Evolutionary conservation across 1,140 invertebrate genomes (phyloP).

Genomic region (Doryteuthis pealeii): DNA sequence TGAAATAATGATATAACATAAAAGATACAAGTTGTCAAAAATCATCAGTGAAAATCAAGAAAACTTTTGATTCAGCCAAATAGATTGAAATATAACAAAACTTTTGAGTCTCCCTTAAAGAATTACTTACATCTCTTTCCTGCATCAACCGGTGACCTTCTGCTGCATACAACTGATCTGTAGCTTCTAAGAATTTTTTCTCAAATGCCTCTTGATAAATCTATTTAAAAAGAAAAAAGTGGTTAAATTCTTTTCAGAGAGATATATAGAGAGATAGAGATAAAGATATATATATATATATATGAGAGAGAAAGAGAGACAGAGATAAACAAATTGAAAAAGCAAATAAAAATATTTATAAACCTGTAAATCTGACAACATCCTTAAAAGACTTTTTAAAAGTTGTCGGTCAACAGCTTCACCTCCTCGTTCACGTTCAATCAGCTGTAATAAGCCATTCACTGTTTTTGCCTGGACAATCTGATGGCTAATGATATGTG

Average conservation of each 20-base stretch:
- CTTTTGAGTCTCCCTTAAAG: too few species aligned
- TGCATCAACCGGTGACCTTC: slow-evolving; percentile 93
- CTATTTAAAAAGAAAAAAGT: slow-evolving; percentile 62
- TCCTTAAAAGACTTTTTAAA: slow-evolving; percentile 91
- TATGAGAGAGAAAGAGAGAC: too few species aligned
- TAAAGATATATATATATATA: too few species aligned
- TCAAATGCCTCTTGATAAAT: slow-evolving; percentile 96
- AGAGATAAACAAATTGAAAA: too few species aligned
- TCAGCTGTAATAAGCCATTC: slow-evolving; percentile 90
- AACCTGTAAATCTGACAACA: slow-evolving; percentile 86
- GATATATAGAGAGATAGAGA: too few species aligned
- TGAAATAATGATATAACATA: too few species aligned
- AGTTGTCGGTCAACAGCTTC: slow-evolving; percentile 91
- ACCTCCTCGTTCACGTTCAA: slow-evolving; percentile 91
- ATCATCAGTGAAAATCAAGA: too few species aligned
- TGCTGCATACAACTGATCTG: slow-evolving; percentile 86
- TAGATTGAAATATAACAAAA: too few species aligned
- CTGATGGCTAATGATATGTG: slow-evolving; percentile 88
- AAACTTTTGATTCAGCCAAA: too few species aligned
- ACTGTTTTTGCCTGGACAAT: slow-evolving; percentile 90
- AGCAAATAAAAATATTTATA: too few species aligned
- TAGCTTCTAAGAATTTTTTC: slow-evolving; percentile 81
- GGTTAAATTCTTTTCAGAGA: slow-evolving; percentile 2
- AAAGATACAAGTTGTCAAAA: too few species aligned
- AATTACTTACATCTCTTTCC: slow-evolving; percentile 72